Percentiles rank a stretch among this genome's conserved stretches.
phyloP scores from a whole-genome alignment of 2,113 vertebrate genomes.

The Lagopus leucura region DNA sequence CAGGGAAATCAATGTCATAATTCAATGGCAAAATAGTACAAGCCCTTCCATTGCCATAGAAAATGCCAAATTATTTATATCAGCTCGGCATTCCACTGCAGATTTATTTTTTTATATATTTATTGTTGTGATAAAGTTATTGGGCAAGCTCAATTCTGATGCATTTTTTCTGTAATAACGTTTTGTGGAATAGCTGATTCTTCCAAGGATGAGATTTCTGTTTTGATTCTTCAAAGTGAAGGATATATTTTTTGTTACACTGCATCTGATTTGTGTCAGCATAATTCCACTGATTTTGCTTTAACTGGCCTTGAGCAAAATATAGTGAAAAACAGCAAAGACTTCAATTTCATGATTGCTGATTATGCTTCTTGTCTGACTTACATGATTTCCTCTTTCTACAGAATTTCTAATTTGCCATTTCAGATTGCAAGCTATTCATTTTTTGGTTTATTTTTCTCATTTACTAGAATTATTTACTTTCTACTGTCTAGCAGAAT shows the following conservation, averaged over 20 bases:
- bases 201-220: background rate
- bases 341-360: background rate
- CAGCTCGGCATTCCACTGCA: background rate
- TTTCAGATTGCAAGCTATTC: background rate
- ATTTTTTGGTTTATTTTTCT: background rate
- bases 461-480: background rate
- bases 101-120: background rate
- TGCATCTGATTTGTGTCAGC: background rate
- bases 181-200: background rate
- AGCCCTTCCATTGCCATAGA: background rate
- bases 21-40: background rate
- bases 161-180: background rate
- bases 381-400: background rate
- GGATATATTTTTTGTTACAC: background rate
- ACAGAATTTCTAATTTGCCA: background rate
- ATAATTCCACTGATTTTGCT: background rate
- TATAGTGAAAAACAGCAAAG: background rate
- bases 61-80: background rate
- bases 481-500: background rate
- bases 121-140: background rate
- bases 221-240: background rate
- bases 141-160: background rate
- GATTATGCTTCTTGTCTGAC: background rate
- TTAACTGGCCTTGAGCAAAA: background rate
- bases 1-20: background rate